phyloP scores from a whole-genome alignment of 2,797 vertebrate species.

The Dicrostonyx torquatus region DNA sequence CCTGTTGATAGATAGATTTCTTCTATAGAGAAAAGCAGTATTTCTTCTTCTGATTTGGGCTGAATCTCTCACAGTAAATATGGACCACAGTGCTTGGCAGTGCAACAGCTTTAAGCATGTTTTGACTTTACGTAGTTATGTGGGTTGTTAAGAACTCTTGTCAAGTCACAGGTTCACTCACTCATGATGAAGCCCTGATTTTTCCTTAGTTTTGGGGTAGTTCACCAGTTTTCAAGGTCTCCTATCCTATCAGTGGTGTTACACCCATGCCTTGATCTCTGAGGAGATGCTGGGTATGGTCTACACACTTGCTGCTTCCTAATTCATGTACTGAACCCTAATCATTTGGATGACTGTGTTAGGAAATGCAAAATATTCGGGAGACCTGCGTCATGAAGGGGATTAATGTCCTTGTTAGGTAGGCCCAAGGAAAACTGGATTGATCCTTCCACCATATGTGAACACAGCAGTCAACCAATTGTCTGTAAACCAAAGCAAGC shows the following conservation, averaged over 20 bases:
- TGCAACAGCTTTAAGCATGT: background rate
- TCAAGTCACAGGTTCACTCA: background rate
- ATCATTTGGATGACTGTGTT: background rate
- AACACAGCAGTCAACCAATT: background rate
- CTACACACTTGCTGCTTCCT: background rate
- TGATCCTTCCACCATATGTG: background rate
- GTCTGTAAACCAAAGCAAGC: background rate
- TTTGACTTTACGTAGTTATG: background rate
- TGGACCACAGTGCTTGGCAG: background rate
- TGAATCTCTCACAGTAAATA: background rate
- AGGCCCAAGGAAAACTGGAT: background rate
- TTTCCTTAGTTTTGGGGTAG: background rate
- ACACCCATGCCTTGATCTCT: background rate
- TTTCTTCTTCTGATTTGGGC: conserved; percentile 30
- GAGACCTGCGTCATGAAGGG: background rate
- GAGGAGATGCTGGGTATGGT: background rate
- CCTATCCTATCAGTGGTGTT: background rate
- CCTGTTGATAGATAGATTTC: background rate
- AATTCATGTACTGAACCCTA: background rate
- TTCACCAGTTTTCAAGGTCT: background rate
- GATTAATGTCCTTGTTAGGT: background rate
- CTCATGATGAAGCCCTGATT: background rate
- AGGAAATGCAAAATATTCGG: background rate
- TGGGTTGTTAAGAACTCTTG: background rate
- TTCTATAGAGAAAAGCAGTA: background rate